A percentile compares a stretch with the other conserved stretches of the same genome.
Evolutionary conservation across 2,797 vertebrate species (phyloP).

Genomic region (Falco columbarius): DNA sequence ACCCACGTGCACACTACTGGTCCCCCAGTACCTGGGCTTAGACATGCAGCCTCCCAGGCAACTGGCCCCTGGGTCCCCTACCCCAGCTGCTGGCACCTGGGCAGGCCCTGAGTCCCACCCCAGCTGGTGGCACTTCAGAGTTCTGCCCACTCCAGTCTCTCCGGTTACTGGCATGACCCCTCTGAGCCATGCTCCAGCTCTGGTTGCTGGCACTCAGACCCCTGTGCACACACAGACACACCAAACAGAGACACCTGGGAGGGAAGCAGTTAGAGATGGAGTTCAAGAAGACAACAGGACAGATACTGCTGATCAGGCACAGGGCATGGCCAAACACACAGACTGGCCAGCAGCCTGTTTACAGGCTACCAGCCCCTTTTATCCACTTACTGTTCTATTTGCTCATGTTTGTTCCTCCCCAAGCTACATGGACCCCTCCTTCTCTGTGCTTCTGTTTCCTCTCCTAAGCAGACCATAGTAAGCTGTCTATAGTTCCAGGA

Average conservation of each 20-base stretch:
- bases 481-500: not conserved
- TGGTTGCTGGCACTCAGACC: not conserved
- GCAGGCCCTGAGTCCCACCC: not conserved
- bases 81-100: not conserved
- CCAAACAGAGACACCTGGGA: too few relatives aligned
- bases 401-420: not conserved
- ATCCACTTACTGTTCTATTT: not conserved
- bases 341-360: not conserved
- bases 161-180: not conserved
- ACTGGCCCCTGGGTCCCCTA: not conserved
- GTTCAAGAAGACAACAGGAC: not conserved
- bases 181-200: not conserved
- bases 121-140: not conserved
- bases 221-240: too few relatives aligned
- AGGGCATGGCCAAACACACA: not conserved
- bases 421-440: not conserved
- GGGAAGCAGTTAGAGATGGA: not conserved
- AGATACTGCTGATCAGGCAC: not conserved
- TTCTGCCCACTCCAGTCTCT: not conserved
- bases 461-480: not conserved
- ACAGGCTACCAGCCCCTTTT: not conserved
- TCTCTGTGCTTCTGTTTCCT: not conserved
- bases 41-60: too few relatives aligned
- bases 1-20: fast-evolving
- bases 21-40: not conserved